Conservation (phyloP, 1,140 invertebrate genomes). For the Homarus americanus region DNA sequence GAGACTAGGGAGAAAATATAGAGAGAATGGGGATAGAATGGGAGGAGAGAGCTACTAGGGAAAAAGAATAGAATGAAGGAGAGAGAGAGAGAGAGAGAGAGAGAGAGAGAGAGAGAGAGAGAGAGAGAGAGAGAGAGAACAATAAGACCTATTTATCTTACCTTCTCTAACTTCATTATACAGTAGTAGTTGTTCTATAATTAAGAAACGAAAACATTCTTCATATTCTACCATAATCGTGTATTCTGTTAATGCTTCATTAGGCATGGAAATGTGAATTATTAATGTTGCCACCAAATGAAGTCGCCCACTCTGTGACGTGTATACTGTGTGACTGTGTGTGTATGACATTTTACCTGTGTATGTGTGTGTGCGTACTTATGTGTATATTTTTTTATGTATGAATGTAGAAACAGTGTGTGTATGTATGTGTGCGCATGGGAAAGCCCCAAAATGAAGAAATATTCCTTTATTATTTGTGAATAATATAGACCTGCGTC, state of each 20-base stretch:
- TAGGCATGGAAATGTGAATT: too few relatives aligned
- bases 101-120: background rate
- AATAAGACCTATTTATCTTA: too few relatives aligned
- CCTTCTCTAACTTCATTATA: too few relatives aligned
- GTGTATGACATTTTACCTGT: background rate
- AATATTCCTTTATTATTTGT: background rate
- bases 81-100: background rate
- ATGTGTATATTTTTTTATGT: background rate
- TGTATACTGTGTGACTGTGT: background rate
- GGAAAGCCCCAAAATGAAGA: background rate
- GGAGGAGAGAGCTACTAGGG: background rate
- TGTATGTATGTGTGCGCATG: background rate
- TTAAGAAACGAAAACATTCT: too few relatives aligned
- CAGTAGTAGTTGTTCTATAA: too few relatives aligned
- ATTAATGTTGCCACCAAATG: too few relatives aligned
- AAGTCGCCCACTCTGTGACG: too few relatives aligned
- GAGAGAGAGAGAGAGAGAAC: background rate
- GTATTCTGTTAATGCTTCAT: too few relatives aligned
- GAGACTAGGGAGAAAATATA: background rate
- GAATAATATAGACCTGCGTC: background rate
- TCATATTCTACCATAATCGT: too few relatives aligned
- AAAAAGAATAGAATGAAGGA: too few relatives aligned
- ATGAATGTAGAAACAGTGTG: background rate
- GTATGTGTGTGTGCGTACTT: background rate
- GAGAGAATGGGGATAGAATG: background rate